Evolutionary conservation across 2,888 invertebrate species (phyloP).

Genomic region (Harpalus rubripes): DNA sequence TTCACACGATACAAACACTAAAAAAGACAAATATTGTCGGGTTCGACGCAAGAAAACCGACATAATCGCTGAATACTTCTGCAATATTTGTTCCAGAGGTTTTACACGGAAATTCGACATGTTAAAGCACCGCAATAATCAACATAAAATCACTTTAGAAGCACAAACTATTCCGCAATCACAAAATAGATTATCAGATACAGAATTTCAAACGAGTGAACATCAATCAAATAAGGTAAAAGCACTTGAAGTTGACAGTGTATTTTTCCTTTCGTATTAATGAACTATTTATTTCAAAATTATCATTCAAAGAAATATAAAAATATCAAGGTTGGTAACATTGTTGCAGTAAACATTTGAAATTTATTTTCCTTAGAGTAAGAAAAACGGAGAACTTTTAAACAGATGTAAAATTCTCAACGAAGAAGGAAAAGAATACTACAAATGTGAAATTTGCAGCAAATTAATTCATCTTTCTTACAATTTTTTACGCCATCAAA

Average conservation of each 20-base stretch:
- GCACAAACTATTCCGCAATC: no score
- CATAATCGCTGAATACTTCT: constrained; percentile 72
- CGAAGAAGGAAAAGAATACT: constrained; percentile 72
- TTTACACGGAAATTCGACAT: constrained; percentile 75
- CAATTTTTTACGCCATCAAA: constrained; percentile 78
- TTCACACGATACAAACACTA: no score
- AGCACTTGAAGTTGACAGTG: no score
- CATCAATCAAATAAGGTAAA: no score
- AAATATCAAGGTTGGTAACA: no score
- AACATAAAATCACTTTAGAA: constrained; percentile 69
- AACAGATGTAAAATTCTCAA: constrained; percentile 72
- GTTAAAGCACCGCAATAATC: constrained; percentile 73
- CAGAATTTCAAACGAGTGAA: not conserved
- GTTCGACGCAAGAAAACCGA: constrained; percentile 72
- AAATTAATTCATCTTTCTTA: constrained; percentile 73
- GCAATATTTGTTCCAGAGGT: constrained; percentile 73
- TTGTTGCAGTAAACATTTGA: no score
- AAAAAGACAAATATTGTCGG: no score
- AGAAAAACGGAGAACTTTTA: constrained; percentile 71
- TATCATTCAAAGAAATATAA: no score
- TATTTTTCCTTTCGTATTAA: no score
- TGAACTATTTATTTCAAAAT: no score
- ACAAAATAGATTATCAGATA: constrained; percentile 20
- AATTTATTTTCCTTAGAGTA: not conserved
- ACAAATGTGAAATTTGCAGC: constrained; percentile 77